phyloP scores from a whole-genome alignment of 2,888 invertebrate species.

The Geophilus truncorum region DNA sequence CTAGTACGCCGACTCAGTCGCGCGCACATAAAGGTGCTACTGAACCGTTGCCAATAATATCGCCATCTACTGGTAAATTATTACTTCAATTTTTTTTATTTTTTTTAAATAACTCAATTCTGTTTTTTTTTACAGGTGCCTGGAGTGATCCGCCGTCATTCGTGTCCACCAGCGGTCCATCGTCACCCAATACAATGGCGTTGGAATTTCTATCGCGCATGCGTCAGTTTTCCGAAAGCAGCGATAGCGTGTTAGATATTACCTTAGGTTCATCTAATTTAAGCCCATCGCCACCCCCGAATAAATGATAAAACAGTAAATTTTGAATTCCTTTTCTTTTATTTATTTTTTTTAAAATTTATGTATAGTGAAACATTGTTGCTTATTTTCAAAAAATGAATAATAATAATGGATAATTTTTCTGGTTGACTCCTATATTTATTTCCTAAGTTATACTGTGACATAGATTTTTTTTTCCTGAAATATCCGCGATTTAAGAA shows the following conservation, averaged over 20 bases:
- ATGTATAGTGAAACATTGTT: too few relatives aligned
- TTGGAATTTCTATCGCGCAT: slow-evolving; percentile 42
- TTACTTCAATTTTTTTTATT: too few relatives aligned
- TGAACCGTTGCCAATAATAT: neutral
- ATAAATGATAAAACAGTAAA: neutral
- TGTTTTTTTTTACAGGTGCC: slow-evolving; percentile 51
- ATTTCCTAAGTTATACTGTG: neutral
- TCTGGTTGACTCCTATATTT: neutral
- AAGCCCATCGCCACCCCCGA: neutral
- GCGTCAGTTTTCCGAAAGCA: slow-evolving; percentile 40
- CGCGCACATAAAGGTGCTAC: neutral
- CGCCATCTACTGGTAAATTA: neutral
- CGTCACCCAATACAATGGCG: slow-evolving; percentile 66
- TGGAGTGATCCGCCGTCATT: slow-evolving; percentile 85
- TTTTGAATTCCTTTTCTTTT: neutral
- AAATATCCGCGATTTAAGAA: neutral
- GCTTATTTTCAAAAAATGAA: too few relatives aligned
- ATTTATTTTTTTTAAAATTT: neutral
- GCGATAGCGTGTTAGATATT: neutral
- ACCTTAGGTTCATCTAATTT: neutral
- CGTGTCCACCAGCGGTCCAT: slow-evolving; percentile 67
- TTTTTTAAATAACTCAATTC: neutral
- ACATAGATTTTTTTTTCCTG: neutral
- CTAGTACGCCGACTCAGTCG: slow-evolving; percentile 38
- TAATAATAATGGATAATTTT: neutral